A percentile compares a stretch with the other conserved stretches of the same genome.
These are phyloP conservation scores for Arctia plantaginis DNA, from an alignment of 2,888 invertebrate genomes.

Conservation along the genomic window DNA sequence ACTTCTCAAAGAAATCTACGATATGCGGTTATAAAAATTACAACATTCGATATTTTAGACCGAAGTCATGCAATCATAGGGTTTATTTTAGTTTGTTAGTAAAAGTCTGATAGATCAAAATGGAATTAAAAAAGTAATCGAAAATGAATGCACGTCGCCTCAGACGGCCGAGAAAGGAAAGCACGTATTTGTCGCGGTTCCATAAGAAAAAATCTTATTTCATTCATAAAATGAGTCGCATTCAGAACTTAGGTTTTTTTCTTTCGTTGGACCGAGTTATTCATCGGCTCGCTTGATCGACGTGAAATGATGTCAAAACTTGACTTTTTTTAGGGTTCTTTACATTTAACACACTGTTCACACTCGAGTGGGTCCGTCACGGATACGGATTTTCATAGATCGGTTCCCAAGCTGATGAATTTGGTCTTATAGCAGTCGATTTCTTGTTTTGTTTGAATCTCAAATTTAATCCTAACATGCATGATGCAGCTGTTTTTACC, in stretches of 20 bases:
- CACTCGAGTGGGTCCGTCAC: constrained; percentile 76
- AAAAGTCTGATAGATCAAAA: constrained; percentile 62
- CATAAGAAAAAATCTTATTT: constrained; percentile 81
- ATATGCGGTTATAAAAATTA: constrained; percentile 55
- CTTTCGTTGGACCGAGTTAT: constrained; percentile 52
- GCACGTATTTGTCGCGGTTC: constrained; percentile 85
- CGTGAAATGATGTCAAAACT: constrained; percentile 84
- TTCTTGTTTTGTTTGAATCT: constrained; percentile 36
- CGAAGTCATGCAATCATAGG: constrained; percentile 26
- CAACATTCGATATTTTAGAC: constrained; percentile 40
- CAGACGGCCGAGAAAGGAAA: constrained; percentile 79
- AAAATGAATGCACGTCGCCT: constrained; percentile 84
- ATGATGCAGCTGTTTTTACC: constrained; percentile 21
- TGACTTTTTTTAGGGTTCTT: constrained; percentile 53
- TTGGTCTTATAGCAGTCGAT: constrained; percentile 51
- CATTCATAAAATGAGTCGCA: constrained; percentile 86
- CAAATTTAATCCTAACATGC: constrained; percentile 33
- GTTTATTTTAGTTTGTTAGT: constrained; percentile 35
- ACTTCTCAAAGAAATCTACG: constrained; percentile 67
- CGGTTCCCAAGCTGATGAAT: constrained; percentile 61
- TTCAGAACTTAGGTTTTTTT: constrained; percentile 72
- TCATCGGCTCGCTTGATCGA: constrained; percentile 73
- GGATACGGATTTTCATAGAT: constrained; percentile 57
- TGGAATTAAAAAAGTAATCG: constrained; percentile 64
- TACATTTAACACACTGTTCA: constrained; percentile 81